phyloP scores from a whole-genome alignment of 2,888 invertebrate species.

The Xylophagus ater region DNA sequence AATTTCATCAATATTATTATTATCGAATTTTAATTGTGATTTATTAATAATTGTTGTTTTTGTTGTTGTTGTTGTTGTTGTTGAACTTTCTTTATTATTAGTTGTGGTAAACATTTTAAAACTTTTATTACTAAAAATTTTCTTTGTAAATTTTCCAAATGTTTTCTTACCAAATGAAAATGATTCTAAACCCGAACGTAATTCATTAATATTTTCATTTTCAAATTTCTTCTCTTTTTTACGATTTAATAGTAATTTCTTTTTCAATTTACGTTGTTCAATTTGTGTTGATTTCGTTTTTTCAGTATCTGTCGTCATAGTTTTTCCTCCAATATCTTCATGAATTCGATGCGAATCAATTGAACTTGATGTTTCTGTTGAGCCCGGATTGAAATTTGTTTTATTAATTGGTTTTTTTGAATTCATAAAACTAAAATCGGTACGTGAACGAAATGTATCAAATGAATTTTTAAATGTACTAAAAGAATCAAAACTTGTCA shows the following conservation, averaged over 20 bases:
- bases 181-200: conserved; percentile 33
- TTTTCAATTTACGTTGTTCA: conserved; percentile 13
- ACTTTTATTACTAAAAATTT: not conserved
- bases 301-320: conserved; percentile 2
- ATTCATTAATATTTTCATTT: conserved; percentile 31
- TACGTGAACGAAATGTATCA: conserved; percentile 15
- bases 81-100: too few species aligned
- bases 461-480: conserved; percentile 13
- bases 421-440: conserved; percentile 14
- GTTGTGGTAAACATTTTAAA: not conserved
- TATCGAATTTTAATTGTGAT: too few species aligned
- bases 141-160: conserved; percentile 6
- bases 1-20: too few species aligned
- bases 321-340: conserved; percentile 3
- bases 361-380: conserved; percentile 16
- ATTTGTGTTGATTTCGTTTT: conserved; percentile 4
- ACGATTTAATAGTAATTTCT: conserved; percentile 15
- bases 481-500: conserved; percentile 11
- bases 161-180: conserved; percentile 34
- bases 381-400: conserved; percentile 12
- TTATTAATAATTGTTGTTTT: not conserved
- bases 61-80: too few species aligned
- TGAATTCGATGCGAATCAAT: conserved; percentile 12
- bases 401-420: conserved; percentile 10
- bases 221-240: conserved; percentile 27